Evolutionary conservation across 2,888 invertebrate species (phyloP), one percentile per base, ranked within the genome.

Genomic region (Lacanobia wlatinum): DNA sequence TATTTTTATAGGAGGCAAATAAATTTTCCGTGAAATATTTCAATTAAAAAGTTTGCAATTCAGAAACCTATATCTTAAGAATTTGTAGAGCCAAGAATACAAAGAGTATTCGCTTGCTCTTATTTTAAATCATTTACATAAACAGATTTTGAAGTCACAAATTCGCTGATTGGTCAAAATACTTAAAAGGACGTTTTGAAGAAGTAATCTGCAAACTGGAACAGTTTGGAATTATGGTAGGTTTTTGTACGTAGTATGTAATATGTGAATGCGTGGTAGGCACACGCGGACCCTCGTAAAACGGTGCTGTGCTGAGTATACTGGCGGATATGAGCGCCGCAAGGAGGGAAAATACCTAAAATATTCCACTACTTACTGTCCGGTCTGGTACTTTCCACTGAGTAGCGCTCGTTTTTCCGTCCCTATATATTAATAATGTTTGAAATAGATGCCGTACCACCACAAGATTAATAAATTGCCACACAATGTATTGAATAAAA

Each of bases 401-500:
- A 52, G 23, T 50, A 58, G 16, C 34, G 43, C 34, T 38, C 2
- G 10, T 40, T 59, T 14, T 50, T 53, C 21, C 7, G 18, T 21
- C 38, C 14, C 43, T 7, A 1, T 43, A 64, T 46, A 62, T 48
- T n/a, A 53, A 43, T 28, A 59, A 52, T 67, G 70, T 7, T 70
- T 55, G 62, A 23, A 68, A 76, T 58, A 59, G 56, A 80, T 60
- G 68, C 72, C 80, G 80, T 65, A 75, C 79, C 71, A 79, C 71
- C 72, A 80, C 72, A 62, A 64, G 2, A 60, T 52, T 14, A 58
- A 66, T 46, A 43, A 66, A 65, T 62, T 68, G 43, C 64, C 65
- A 73, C 70, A 71, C 28, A 46, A 52, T 74, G 67, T 70, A 67
- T 46, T n/a, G 14, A 74, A 73, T 78, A 63, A 58, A 65, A 53